These are phyloP conservation scores for Platycnemis pennipes DNA, from an alignment of 2,888 invertebrate genomes.

Conservation along the genomic window DNA sequence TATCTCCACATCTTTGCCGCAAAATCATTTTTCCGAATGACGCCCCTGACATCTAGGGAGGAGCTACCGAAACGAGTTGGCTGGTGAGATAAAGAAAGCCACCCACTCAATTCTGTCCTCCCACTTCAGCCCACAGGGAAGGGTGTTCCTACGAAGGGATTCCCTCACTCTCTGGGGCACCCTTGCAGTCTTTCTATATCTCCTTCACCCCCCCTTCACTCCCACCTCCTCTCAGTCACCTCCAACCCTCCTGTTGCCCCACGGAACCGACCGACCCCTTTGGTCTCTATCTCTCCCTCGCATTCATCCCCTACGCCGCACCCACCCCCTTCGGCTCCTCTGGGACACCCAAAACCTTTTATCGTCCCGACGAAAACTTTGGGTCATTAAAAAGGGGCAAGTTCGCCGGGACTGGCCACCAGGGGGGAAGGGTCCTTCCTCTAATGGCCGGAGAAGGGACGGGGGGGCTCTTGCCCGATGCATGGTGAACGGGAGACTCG, in stretches of 20 bases:
- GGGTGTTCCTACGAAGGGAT: background rate
- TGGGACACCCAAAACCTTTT: conserved; percentile 35
- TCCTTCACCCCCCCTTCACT: background rate
- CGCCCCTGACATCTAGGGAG: background rate
- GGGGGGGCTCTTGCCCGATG: background rate
- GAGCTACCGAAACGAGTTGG: background rate
- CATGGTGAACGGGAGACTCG: background rate
- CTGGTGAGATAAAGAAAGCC: background rate
- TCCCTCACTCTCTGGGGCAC: too few relatives aligned
- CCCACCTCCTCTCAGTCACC: background rate
- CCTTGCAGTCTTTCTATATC: background rate
- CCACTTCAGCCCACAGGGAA: background rate
- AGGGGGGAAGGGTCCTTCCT: background rate
- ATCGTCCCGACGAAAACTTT: conserved; percentile 28
- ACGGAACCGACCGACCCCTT: background rate
- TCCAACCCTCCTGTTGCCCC: background rate
- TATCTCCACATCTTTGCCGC: background rate
- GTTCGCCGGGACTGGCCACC: background rate
- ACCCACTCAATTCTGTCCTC: background rate
- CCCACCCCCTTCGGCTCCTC: background rate
- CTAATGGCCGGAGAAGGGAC: background rate
- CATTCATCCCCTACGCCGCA: background rate
- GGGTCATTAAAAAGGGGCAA: background rate
- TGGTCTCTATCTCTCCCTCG: background rate
- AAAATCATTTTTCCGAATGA: background rate